These are phyloP conservation scores for Heliangelus exortis DNA, from an alignment of 2,797 vertebrate genomes.

Conservation along the genomic window DNA sequence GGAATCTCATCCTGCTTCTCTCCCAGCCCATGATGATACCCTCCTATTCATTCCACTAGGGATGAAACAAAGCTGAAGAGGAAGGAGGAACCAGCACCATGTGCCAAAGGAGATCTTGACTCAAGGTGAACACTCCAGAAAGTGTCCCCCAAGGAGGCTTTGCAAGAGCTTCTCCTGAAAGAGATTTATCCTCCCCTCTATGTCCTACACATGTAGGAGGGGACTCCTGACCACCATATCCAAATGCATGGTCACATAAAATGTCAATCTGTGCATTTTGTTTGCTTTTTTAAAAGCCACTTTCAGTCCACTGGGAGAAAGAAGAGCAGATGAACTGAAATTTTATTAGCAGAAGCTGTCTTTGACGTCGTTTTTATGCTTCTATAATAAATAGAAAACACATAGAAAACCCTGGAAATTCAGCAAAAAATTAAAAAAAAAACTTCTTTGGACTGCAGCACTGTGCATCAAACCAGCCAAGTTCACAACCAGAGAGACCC, in stretches of 20 bases:
- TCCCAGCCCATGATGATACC: background rate
- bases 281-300: background rate
- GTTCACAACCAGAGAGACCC: conserved; percentile 27
- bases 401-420: conserved; percentile 39
- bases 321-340: background rate
- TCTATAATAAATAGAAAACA: conserved; percentile 16
- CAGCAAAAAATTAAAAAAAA: background rate
- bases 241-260: background rate
- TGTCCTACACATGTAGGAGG: accelerated
- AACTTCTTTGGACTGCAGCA: conserved; percentile 18
- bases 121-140: background rate
- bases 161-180: background rate
- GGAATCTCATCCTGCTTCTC: background rate
- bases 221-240: accelerated
- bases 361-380: background rate
- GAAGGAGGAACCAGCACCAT: background rate
- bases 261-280: accelerated
- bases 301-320: background rate
- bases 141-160: background rate
- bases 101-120: background rate
- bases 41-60: accelerated
- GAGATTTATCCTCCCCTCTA: background rate
- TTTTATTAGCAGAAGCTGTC: background rate
- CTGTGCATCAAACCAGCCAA: conserved; percentile 1
- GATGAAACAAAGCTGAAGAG: background rate